Base-by-base conservation (phyloP, 2,113 vertebrate genomes). In the Otis tarda region DNA sequence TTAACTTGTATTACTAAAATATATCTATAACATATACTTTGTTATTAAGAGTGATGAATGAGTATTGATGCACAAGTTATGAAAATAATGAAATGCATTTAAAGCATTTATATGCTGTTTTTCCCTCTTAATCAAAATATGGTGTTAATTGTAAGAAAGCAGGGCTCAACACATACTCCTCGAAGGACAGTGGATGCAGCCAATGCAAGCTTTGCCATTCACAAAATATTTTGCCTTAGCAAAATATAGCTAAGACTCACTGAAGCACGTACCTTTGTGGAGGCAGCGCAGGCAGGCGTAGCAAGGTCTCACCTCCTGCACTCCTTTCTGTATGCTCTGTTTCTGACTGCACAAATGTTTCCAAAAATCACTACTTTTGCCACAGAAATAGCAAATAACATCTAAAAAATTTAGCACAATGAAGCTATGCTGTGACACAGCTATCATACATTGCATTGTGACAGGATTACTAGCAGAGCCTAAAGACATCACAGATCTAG, bases 231-330 rank as follows among this genome's bases (percentile, higher is more conserved):
- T 14, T 79, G 12, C 33, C 13, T 12, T 31, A n/a, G 30, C 16
- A 89, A 73, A 91, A 68, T 33, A 45, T 6, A 45, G 43, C 28
- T 39, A 27, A 55, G 27, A 33, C 9, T 67, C 19, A 37, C 31
- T 56, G 39, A 74, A 61, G 33, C 6, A 2, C 14, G n/a, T 16
- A 4, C 27, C 28, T 69, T 86, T 43, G 55, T 19, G 25, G 35
- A 63, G 20, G 23, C 8, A 43, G 50, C 14, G 8, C 23, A 41
- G 12, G 30, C 20, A 63, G 18, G 31, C 0, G 0, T 2, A 56
- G 28, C 24, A 68, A 20, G 1, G 4, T 21, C 25, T 73, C 35
- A 56, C 31, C 85, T 86, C 41, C 8, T 2, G 17, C n/a, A 53
- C 22, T 37, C 39, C n/a, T 28, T 82, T 59, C 61, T 69, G n/a